Base-by-base conservation (phyloP, 2,113 vertebrate genomes). In the Arothron firmamentum region DNA sequence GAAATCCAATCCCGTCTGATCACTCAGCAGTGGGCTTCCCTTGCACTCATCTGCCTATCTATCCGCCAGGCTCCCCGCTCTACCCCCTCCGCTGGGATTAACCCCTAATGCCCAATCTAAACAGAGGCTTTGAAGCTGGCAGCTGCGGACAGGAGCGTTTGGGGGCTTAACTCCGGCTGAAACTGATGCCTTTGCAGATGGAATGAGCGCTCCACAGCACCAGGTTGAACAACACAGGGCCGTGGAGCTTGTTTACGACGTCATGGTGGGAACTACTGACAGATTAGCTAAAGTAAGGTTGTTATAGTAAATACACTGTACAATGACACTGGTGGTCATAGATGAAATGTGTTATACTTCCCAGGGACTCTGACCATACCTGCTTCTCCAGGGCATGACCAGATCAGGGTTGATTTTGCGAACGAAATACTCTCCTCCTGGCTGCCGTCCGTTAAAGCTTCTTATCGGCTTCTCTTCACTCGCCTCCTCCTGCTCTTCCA, bases 381-480 rank as follows among this genome's bases (percentile, higher is more conserved):
- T 92, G 68, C 89, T 90, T 72, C 85, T 88, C 88, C 93, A 94
- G 5, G 92, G 90, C 51, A 91, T 72, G n/a, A 95, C 89, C 18
- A 94, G 91, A 65, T 93, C 92, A 10, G 75, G 91, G 63, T 92
- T 89, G 49, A 94, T 90, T 75, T 93, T 93, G 8, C 93, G 88
- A 65, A 94, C 88, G 72, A 96, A 94, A 85, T 95, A 96, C 61
- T 95, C 93, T 59, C 94, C 93, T 18, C 88, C 88, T 0, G 90
- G 88, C 45, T 85, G 85, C 21, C 89, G 77, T 12, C 79, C 72
- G 23, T 79, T 72, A 52, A 82, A 66, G 47, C 34, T 67, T 70
- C 60, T 67, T 5, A 59, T n/a, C 38, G 80, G 84, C 0, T 74
- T 59, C 34, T 81, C 82, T 31, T 84, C 77, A 6, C 47, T 68